Evolutionary conservation across 2,113 vertebrate species (phyloP).

Genomic region (Puntigrus tetrazona): DNA sequence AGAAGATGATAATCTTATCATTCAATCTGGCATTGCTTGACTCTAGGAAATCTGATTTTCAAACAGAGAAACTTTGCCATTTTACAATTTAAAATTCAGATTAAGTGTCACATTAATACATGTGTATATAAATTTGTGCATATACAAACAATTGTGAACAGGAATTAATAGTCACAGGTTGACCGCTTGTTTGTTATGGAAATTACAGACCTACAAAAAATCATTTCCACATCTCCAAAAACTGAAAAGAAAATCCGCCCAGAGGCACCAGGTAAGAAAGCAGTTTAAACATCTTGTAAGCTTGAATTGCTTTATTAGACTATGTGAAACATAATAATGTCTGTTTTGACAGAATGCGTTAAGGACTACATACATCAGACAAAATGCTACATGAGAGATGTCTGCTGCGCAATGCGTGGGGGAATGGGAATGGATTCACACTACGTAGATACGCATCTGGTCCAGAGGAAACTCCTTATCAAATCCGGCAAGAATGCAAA

Average conservation of each 20-base stretch:
- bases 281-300: not conserved
- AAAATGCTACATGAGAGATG: slow-evolving; percentile 70
- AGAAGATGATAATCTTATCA: not conserved
- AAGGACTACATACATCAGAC: slow-evolving; percentile 70
- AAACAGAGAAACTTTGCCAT: not conserved
- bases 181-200: not conserved
- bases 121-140: not conserved
- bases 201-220: slow-evolving; percentile 55
- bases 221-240: slow-evolving; percentile 22
- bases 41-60: not conserved
- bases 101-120: not conserved
- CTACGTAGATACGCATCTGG: slow-evolving; percentile 76
- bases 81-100: not conserved
- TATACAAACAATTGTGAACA: not conserved
- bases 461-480: slow-evolving; percentile 71
- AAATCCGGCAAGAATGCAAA: slow-evolving; percentile 70
- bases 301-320: not conserved
- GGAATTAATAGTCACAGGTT: not conserved
- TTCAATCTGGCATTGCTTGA: not conserved
- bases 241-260: slow-evolving; percentile 37
- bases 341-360: slow-evolving; percentile 74
- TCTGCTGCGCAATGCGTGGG: slow-evolving; percentile 63
- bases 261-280: slow-evolving; percentile 63
- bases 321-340: not conserved
- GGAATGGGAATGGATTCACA: slow-evolving; percentile 69